Conservation (phyloP, 2,113 vertebrate genomes). For the Chunga burmeisteri region DNA sequence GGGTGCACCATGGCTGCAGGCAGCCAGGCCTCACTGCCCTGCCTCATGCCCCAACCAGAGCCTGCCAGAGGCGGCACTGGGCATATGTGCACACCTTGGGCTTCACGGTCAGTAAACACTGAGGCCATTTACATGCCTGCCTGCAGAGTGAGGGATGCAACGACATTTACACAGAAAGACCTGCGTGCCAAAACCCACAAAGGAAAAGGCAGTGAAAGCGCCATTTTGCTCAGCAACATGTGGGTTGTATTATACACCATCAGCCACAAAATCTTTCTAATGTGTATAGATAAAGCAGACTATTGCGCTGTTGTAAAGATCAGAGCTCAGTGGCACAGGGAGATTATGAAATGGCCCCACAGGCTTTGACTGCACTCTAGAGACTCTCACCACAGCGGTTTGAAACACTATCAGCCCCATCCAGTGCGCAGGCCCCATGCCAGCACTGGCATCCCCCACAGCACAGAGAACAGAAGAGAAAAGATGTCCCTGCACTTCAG, state of each 20-base stretch:
- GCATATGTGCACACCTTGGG: background rate
- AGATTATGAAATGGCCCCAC: background rate
- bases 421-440: background rate
- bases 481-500: background rate
- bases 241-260: background rate
- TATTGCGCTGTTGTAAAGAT: background rate
- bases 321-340: background rate
- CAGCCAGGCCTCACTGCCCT: background rate
- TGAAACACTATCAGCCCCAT: background rate
- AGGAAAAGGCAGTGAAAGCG: background rate
- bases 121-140: fast-evolving
- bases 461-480: background rate
- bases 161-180: background rate
- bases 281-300: background rate
- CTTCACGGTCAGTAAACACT: fast-evolving
- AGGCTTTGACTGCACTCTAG: background rate
- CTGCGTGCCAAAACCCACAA: background rate
- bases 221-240: background rate
- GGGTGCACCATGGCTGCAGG: fast-evolving
- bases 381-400: background rate
- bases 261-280: background rate
- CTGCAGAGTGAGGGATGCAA: background rate
- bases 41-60: fast-evolving
- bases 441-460: background rate
- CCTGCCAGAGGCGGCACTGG: too few species aligned